These are phyloP conservation scores for Diplolepis rosae DNA, from an alignment of 2,888 invertebrate species.

Conservation along the genomic window DNA sequence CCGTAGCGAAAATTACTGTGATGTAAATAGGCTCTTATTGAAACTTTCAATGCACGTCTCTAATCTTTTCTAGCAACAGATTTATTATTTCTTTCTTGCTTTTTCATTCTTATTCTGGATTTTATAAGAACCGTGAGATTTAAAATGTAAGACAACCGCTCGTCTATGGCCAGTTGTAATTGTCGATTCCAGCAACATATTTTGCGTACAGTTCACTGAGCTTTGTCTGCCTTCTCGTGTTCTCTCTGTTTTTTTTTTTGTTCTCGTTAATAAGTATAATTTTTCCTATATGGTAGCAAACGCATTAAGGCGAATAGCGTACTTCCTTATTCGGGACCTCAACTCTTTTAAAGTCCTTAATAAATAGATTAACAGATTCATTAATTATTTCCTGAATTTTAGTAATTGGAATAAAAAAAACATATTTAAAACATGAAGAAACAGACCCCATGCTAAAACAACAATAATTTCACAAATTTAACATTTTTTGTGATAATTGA, in stretches of 20 bases:
- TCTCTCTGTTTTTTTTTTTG: constrained; percentile 1
- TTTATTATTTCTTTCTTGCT: background rate
- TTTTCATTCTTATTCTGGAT: background rate
- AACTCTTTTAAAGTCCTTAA: background rate
- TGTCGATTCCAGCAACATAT: constrained; percentile 13
- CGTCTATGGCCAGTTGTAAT: constrained; percentile 9
- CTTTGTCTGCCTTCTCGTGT: constrained; percentile 17
- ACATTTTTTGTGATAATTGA: too few species aligned
- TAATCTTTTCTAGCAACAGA: constrained; percentile 8
- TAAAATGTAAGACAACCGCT: constrained; percentile 9
- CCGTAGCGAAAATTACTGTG: too few species aligned
- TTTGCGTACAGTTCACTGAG: constrained; percentile 4
- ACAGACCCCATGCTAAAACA: too few species aligned
- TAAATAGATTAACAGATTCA: too few species aligned
- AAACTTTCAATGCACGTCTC: too few species aligned
- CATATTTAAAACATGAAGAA: too few species aligned
- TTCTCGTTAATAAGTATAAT: constrained; percentile 3
- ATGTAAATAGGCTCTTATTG: too few species aligned
- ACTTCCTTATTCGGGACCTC: constrained; percentile 4
- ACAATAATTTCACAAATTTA: too few species aligned
- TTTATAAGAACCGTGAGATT: constrained; percentile 22
- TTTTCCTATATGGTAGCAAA: constrained; percentile 24
- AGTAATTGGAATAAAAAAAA: too few species aligned
- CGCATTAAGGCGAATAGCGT: background rate
- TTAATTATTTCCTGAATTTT: too few species aligned